These are phyloP conservation scores for Netelia fuscicornis DNA, from an alignment of 2,888 invertebrate genomes.

Conservation along the genomic window DNA sequence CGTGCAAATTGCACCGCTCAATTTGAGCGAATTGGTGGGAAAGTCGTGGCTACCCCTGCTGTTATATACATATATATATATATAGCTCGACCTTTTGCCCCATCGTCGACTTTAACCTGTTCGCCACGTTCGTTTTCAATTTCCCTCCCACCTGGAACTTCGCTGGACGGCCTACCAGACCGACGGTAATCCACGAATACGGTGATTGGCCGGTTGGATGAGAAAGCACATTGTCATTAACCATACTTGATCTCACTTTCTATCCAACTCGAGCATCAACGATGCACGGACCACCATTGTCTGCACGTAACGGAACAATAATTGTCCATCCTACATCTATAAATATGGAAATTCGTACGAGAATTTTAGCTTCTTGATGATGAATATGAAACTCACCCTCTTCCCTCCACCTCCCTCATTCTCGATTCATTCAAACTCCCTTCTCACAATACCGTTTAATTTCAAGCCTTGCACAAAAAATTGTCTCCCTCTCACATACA, in stretches of 20 bases:
- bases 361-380: constrained; percentile 26
- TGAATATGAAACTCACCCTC: constrained; percentile 49
- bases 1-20: constrained; percentile 80
- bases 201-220: constrained; percentile 28
- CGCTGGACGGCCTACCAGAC: not conserved
- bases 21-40: constrained; percentile 77
- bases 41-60: constrained; percentile 31
- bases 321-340: constrained; percentile 38
- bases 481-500: too few species aligned
- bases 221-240: not conserved
- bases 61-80: not conserved
- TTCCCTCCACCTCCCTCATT: constrained; percentile 12
- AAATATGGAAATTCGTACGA: constrained; percentile 75
- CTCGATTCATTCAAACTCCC: constrained; percentile 23
- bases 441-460: not conserved
- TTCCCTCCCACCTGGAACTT: constrained; percentile 54
- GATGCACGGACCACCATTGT: too few species aligned
- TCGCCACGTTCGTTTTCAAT: constrained; percentile 69
- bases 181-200: not conserved
- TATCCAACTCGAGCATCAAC: not conserved
- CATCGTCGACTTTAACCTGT: constrained; percentile 38
- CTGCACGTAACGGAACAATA: too few species aligned
- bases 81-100: constrained; percentile 39
- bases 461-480: not conserved
- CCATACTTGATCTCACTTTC: not conserved